Conservation (phyloP, 1,140 invertebrate species). For the Zaprionus ghesquierei region DNA sequence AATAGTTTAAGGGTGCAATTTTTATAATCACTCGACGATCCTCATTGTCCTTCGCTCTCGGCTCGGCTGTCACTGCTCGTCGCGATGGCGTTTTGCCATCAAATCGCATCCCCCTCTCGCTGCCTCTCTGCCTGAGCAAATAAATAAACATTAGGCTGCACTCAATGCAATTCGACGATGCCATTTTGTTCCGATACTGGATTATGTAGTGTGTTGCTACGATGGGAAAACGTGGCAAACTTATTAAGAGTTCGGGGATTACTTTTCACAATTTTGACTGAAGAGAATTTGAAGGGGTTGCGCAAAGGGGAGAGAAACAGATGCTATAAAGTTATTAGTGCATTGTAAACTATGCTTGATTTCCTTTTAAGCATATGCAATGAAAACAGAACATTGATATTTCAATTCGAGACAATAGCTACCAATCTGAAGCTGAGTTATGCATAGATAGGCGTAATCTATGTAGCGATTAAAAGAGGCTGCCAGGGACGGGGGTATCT, state of each 20-base stretch:
- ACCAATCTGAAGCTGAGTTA: background rate
- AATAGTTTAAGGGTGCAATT: conserved; percentile 51
- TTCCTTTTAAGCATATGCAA: too few relatives aligned
- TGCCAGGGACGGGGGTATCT: background rate
- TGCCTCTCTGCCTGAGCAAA: background rate
- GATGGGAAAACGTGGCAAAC: background rate
- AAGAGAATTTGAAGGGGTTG: background rate
- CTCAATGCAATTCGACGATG: background rate
- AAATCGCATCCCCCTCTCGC: conserved; percentile 16
- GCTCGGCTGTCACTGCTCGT: conserved; percentile 12
- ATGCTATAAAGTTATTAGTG: too few relatives aligned
- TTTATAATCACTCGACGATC: conserved; percentile 57
- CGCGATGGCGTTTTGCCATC: conserved; percentile 9
- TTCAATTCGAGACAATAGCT: background rate
- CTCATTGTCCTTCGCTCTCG: conserved; percentile 27
- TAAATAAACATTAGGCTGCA: conserved; percentile 50
- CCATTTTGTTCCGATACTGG: background rate
- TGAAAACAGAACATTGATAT: background rate
- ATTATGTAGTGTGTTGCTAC: background rate
- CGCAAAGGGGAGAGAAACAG: too few relatives aligned
- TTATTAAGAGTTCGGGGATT: background rate
- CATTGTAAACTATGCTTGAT: too few relatives aligned
- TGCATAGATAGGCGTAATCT: background rate
- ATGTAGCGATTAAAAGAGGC: background rate
- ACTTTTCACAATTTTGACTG: background rate